phyloP scores from a whole-genome alignment of 2,797 vertebrate species.

The Sebastes variabilis region DNA sequence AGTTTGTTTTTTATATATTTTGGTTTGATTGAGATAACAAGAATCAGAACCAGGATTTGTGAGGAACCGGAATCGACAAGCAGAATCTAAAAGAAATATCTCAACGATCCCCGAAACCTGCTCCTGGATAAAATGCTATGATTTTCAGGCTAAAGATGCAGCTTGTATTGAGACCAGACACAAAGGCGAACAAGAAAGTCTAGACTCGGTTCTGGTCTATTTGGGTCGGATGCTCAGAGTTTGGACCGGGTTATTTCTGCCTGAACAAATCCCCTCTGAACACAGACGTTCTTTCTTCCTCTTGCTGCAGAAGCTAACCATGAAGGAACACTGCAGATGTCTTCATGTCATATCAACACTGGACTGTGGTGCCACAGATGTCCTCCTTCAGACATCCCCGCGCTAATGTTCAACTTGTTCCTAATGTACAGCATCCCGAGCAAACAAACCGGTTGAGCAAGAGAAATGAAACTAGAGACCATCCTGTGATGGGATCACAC shows the following conservation, averaged over 20 bases:
- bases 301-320: constrained; percentile 10
- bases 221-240: background rate
- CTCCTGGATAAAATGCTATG: background rate
- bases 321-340: constrained; percentile 6
- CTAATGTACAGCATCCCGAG: background rate
- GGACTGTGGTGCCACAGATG: background rate
- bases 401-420: background rate
- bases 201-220: background rate
- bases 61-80: background rate
- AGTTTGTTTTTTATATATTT: background rate
- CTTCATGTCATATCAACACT: background rate
- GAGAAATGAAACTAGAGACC: background rate
- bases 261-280: background rate
- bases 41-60: background rate
- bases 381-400: background rate
- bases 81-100: background rate
- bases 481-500: background rate
- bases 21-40: background rate
- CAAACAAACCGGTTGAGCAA: background rate
- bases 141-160: background rate
- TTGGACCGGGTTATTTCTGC: background rate
- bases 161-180: background rate
- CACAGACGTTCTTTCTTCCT: background rate
- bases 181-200: background rate
- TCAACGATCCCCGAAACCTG: background rate